A percentile compares a stretch with the other conserved stretches of the same genome.
These are phyloP conservation scores for Trypoxylus dichotomus DNA, from an alignment of 1,140 invertebrate species.

Conservation along the genomic window DNA sequence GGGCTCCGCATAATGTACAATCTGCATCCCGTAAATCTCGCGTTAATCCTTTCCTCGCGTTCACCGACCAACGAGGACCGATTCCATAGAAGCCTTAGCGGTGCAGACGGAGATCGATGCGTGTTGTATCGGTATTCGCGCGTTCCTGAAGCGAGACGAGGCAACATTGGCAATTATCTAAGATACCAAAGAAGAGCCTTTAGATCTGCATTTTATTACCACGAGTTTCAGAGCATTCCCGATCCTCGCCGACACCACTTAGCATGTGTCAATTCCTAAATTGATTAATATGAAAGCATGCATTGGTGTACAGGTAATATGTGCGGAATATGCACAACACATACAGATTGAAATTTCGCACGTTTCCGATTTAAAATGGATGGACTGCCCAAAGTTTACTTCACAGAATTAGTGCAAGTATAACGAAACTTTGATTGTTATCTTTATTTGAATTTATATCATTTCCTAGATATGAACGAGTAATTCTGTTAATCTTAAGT, in stretches of 20 bases:
- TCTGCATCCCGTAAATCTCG: conserved; percentile 40
- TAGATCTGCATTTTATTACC: conserved; percentile 39
- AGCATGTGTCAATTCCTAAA: conserved; percentile 25
- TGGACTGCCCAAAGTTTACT: neutral
- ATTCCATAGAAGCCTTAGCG: neutral
- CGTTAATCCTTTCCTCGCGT: conserved; percentile 34
- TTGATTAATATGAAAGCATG: neutral
- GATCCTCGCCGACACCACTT: conserved; percentile 27
- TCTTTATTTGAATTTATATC: too few relatives aligned
- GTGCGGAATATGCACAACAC: too few relatives aligned
- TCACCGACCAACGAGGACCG: conserved; percentile 30
- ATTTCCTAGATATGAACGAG: too few relatives aligned
- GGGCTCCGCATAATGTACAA: conserved; percentile 42
- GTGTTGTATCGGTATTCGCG: neutral
- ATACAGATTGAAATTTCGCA: neutral
- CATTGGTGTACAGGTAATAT: neutral
- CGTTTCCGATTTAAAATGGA: neutral
- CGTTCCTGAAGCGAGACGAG: conserved; percentile 12
- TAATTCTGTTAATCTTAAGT: too few relatives aligned
- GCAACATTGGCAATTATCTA: conserved; percentile 33
- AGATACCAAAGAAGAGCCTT: conserved; percentile 32
- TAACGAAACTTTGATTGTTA: too few relatives aligned
- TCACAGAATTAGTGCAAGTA: neutral
- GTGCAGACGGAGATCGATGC: conserved; percentile 17
- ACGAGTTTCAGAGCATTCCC: conserved; percentile 1